These are phyloP conservation scores for Coelopa pilipes DNA, from an alignment of 2,888 invertebrate species.

Conservation along the genomic window DNA sequence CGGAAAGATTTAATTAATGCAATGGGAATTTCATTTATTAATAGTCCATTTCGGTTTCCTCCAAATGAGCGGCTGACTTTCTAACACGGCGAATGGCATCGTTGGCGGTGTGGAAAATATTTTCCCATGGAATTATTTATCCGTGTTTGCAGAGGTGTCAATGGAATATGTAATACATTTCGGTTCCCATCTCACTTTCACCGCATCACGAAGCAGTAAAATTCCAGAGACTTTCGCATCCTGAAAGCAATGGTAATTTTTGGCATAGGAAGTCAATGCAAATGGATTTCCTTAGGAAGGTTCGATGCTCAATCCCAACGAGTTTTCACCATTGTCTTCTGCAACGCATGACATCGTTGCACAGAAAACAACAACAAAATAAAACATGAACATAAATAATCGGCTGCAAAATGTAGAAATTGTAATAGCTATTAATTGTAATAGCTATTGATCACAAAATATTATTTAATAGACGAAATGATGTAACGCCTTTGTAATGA, in stretches of 20 bases:
- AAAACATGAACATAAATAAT: background rate
- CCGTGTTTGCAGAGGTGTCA: too few species aligned
- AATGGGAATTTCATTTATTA: background rate
- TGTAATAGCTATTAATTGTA: background rate
- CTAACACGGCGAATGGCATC: too few species aligned
- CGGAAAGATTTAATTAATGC: constrained; percentile 11
- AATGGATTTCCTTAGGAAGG: too few species aligned
- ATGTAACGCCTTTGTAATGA: constrained; percentile 4
- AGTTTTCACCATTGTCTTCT: too few species aligned
- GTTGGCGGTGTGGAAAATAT: too few species aligned
- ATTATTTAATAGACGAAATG: constrained; percentile 1
- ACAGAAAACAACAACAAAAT: too few species aligned
- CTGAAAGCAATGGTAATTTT: background rate
- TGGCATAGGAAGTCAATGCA: background rate
- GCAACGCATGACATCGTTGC: too few species aligned
- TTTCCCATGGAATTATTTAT: too few species aligned
- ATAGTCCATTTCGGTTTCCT: background rate
- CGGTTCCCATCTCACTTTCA: too few species aligned
- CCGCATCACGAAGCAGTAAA: constrained; percentile 1
- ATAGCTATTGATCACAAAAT: background rate
- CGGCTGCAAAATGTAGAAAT: background rate
- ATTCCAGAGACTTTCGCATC: background rate
- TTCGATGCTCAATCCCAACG: too few species aligned
- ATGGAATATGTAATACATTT: too few species aligned
- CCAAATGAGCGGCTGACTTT: too few species aligned